These are phyloP conservation scores for Hemistola chrysoprasaria DNA, from an alignment of 2,888 invertebrate genomes.

Conservation along the genomic window DNA sequence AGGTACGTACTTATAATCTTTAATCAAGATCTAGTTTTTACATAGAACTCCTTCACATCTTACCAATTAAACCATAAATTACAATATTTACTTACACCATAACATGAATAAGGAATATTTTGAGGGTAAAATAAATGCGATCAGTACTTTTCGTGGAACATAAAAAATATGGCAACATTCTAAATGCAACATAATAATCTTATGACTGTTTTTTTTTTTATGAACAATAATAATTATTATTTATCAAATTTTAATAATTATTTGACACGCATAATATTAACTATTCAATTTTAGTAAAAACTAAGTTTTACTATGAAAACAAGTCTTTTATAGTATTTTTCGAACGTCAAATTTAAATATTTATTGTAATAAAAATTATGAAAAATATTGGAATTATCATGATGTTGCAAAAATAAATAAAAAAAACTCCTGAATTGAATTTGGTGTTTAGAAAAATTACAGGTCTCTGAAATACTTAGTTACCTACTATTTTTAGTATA, in stretches of 20 bases:
- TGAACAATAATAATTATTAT: neutral
- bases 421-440: too few species aligned
- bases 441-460: too few species aligned
- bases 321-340: too few species aligned
- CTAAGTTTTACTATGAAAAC: too few species aligned
- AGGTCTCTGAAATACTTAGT: too few species aligned
- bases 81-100: constrained; percentile 34
- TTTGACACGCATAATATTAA: constrained; percentile 9
- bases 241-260: too few species aligned
- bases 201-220: constrained; percentile 17
- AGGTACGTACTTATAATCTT: constrained; percentile 49
- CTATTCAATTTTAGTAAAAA: constrained; percentile 7
- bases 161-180: constrained; percentile 27
- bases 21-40: constrained; percentile 50
- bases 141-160: constrained; percentile 16
- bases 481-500: too few species aligned
- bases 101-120: constrained; percentile 1
- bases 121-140: constrained; percentile 9
- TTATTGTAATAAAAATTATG: too few species aligned
- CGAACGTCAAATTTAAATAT: too few species aligned
- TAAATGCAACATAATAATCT: constrained; percentile 25
- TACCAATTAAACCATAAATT: constrained; percentile 39
- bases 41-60: constrained; percentile 42
- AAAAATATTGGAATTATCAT: too few species aligned
- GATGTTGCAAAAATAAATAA: too few species aligned